Evolutionary conservation across 2,113 vertebrate genomes (phyloP).

Genomic region (Nesoenas mayeri): DNA sequence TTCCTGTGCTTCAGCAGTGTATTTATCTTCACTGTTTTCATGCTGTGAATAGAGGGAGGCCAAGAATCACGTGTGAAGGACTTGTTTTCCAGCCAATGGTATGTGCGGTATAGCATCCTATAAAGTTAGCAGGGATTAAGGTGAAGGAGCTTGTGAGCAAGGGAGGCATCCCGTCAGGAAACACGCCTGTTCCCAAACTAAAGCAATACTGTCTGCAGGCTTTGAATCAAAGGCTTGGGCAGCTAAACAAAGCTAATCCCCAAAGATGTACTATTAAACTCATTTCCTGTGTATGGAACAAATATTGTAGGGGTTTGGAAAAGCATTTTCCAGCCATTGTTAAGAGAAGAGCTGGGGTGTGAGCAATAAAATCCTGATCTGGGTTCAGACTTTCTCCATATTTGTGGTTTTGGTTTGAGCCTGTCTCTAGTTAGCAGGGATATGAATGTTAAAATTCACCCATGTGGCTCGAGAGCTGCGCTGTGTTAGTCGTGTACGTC

Average conservation of each 20-base stretch:
- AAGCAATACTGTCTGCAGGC: slow-evolving; percentile 7
- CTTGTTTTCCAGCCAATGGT: background rate
- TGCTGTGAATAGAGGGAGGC: background rate
- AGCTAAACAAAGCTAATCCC: slow-evolving; percentile 42
- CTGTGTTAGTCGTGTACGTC: background rate
- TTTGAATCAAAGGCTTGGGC: slow-evolving; percentile 29
- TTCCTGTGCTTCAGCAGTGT: slow-evolving; percentile 14
- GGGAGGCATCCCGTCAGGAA: background rate
- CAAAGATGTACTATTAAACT: slow-evolving; percentile 16
- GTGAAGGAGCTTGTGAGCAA: slow-evolving; percentile 17
- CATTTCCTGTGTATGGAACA: slow-evolving; percentile 37
- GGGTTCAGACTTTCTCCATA: slow-evolving; percentile 16
- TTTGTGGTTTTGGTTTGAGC: slow-evolving; percentile 49
- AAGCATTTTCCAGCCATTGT: slow-evolving; percentile 50
- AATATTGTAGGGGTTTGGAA: slow-evolving; percentile 12
- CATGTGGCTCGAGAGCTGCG: background rate
- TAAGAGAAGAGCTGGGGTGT: background rate
- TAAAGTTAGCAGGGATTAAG: slow-evolving; percentile 39
- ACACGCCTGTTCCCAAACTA: background rate
- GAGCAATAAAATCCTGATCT: slow-evolving; percentile 12
- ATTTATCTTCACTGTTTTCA: background rate
- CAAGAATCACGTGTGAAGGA: background rate
- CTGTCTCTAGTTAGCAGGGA: slow-evolving; percentile 29
- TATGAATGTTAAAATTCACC: slow-evolving; percentile 5
- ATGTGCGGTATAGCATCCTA: background rate